phyloP scores from a whole-genome alignment of 2,113 vertebrate species.

The Xenopus laevis region DNA sequence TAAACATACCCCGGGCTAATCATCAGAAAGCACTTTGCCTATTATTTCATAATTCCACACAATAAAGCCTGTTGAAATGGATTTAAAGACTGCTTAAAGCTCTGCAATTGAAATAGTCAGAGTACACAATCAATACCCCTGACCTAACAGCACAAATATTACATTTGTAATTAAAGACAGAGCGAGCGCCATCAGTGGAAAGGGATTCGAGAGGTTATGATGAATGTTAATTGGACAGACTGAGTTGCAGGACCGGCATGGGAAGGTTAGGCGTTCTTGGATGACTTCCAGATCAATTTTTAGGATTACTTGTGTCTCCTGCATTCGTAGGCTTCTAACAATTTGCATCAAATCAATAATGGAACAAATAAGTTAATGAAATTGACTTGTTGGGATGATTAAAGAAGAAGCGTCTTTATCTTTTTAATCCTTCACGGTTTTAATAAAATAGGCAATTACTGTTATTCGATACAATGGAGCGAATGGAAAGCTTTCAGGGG shows the following conservation, averaged over 20 bases:
- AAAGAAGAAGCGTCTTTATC: conserved; percentile 36
- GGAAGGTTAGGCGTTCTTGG: conserved; percentile 26
- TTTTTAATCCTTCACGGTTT: conserved; percentile 31
- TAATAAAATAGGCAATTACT: conserved; percentile 40
- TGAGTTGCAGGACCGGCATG: conserved; percentile 1
- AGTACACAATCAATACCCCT: conserved; percentile 14
- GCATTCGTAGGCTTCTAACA: conserved; percentile 21
- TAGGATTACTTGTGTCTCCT: conserved; percentile 36
- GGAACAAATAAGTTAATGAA: conserved; percentile 44
- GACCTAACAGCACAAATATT: conserved; percentile 22
- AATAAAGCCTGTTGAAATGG: neutral
- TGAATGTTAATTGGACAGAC: conserved; percentile 40
- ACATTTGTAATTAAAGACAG: conserved; percentile 39
- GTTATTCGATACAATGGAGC: conserved; percentile 36
- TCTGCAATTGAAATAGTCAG: neutral
- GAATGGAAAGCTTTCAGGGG: conserved; percentile 30
- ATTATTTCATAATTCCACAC: neutral
- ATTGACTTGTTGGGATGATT: conserved; percentile 42
- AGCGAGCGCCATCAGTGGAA: conserved; percentile 14
- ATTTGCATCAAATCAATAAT: conserved; percentile 43
- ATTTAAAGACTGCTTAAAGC: no score
- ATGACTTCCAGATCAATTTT: conserved; percentile 40
- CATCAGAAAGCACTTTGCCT: neutral
- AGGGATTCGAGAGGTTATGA: conserved; percentile 32
- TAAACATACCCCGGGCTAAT: neutral